Evolutionary conservation across 1,140 invertebrate species (phyloP).

Genomic region (Ceratosolen fusciceps): DNA sequence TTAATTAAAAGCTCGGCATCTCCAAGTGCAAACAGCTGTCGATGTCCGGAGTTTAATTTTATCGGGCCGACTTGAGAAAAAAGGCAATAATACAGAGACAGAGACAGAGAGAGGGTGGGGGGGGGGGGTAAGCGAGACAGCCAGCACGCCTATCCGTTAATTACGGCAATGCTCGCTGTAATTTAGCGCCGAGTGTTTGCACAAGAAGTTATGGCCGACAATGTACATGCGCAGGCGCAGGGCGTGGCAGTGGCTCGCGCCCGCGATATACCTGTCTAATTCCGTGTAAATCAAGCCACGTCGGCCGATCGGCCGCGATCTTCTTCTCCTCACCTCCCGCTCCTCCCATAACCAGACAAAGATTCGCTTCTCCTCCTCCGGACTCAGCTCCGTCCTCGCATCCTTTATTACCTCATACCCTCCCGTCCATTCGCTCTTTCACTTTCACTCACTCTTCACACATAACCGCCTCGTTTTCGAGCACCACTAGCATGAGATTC

Average conservation of each 20-base stretch:
- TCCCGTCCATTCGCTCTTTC: neutral
- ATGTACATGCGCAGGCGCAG: slow-evolving; percentile 8
- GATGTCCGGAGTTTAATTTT: neutral
- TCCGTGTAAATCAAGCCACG: slow-evolving; percentile 39
- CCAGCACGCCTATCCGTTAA: slow-evolving; percentile 24
- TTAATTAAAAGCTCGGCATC: neutral
- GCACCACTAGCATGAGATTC: too few species aligned
- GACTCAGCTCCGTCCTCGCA: too few species aligned
- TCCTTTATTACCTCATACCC: too few species aligned
- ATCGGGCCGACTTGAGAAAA: neutral
- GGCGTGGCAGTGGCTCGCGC: slow-evolving; percentile 34
- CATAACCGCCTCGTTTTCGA: too few species aligned
- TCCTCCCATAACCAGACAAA: neutral
- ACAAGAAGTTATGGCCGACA: slow-evolving; percentile 6
- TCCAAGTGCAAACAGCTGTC: neutral
- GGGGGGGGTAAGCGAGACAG: too few species aligned
- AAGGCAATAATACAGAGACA: slow-evolving; percentile 4
- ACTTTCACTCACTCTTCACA: too few species aligned
- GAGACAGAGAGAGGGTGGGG: too few species aligned
- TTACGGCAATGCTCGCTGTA: slow-evolving; percentile 2
- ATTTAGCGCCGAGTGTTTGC: neutral
- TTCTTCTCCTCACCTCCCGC: slow-evolving; percentile 15
- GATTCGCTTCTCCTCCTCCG: neutral
- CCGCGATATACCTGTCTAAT: slow-evolving; percentile 44
- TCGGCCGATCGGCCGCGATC: too few species aligned